These are phyloP conservation scores for Mormoops blainvillei DNA, from an alignment of 2,113 vertebrate species.

Conservation along the genomic window DNA sequence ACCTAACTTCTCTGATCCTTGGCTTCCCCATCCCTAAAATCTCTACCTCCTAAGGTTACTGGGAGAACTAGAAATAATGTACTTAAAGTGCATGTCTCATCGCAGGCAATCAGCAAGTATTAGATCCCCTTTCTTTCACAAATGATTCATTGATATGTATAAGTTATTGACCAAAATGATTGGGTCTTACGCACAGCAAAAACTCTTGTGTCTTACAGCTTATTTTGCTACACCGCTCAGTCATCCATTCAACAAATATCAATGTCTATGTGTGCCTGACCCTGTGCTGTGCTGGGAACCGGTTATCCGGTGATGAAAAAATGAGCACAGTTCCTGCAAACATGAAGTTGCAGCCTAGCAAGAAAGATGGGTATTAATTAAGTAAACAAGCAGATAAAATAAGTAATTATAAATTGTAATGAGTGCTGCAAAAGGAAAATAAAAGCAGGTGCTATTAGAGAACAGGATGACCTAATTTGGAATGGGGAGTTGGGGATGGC, in stretches of 20 bases:
- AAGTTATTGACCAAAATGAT: not conserved
- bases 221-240: not conserved
- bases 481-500: not conserved
- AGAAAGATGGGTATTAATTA: not conserved
- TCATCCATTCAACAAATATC: not conserved
- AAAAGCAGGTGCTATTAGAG: not conserved
- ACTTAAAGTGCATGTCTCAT: not conserved
- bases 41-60: not conserved
- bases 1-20: not conserved
- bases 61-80: not conserved
- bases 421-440: not conserved
- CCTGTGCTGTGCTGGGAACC: not conserved
- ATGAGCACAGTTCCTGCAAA: not conserved
- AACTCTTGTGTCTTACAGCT: not conserved
- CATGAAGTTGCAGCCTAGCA: not conserved
- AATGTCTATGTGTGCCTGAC: not conserved
- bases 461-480: not conserved
- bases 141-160: not conserved
- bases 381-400: slow-evolving; percentile 19
- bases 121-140: not conserved
- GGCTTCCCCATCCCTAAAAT: slow-evolving; percentile 3
- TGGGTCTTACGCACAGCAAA: not conserved
- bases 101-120: not conserved
- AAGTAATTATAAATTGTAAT: slow-evolving; percentile 12
- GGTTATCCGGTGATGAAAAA: not conserved